Conservation (phyloP, 2,113 vertebrate genomes). For the Nymphicus hollandicus region DNA sequence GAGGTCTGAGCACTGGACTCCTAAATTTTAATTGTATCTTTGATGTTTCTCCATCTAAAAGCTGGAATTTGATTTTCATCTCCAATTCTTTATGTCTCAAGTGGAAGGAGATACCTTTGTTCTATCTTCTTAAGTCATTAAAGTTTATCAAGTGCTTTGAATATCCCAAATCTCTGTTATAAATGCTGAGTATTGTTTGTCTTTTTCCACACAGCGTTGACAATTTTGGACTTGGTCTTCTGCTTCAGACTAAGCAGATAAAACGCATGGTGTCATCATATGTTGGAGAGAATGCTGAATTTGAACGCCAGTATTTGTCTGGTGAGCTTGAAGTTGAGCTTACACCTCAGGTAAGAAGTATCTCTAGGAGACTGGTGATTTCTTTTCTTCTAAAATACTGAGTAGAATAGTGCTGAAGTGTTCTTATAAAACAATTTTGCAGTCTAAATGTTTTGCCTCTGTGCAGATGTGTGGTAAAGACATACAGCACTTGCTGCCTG, state of each 20-base stretch:
- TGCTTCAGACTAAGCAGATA: conserved; percentile 92
- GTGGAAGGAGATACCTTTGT: background rate
- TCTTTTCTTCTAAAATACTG: background rate
- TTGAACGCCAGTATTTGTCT: conserved; percentile 91
- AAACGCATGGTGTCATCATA: conserved; percentile 96
- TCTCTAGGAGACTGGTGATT: background rate
- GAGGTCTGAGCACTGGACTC: background rate
- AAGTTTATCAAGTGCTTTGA: background rate
- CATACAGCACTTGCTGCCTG: background rate
- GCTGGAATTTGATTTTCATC: background rate
- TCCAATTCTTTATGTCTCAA: background rate
- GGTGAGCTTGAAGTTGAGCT: conserved; percentile 97
- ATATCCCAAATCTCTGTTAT: background rate
- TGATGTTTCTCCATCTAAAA: background rate
- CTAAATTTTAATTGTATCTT: background rate
- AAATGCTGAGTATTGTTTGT: background rate
- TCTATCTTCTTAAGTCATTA: background rate
- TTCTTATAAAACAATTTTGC: background rate
- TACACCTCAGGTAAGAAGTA: conserved; percentile 86
- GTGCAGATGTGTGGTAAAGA: background rate
- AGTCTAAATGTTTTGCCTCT: background rate
- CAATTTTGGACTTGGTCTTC: conserved; percentile 93
- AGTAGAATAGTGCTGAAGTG: background rate
- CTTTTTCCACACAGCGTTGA: conserved; percentile 81
- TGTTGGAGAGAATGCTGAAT: conserved; percentile 96